Percentiles rank a stretch among this genome's conserved stretches.
Evolutionary conservation across 2,888 invertebrate genomes (phyloP).

Genomic region (Polyommatus iphigenia): DNA sequence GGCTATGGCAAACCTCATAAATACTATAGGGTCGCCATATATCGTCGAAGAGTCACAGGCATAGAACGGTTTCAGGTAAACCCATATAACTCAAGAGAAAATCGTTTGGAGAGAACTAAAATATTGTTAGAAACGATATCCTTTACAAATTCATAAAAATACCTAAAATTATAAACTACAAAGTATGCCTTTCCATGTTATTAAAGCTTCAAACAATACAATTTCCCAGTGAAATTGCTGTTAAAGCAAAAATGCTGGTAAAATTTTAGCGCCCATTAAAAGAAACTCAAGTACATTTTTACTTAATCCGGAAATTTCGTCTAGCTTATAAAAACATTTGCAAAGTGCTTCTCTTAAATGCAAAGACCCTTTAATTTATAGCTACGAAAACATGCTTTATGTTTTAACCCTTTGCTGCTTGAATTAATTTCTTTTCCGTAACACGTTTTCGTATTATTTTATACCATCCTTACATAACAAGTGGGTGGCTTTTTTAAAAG

Average conservation of each 20-base stretch:
- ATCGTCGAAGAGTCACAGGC: background rate
- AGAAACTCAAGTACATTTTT: constrained; percentile 13
- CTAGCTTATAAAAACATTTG: constrained; percentile 16
- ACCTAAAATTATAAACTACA: too few relatives aligned
- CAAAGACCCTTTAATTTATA: constrained; percentile 24
- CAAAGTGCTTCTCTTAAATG: constrained; percentile 20
- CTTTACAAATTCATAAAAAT: background rate
- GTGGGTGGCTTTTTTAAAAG: background rate
- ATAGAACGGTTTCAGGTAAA: background rate
- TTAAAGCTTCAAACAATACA: constrained; percentile 3
- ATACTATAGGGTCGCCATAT: background rate
- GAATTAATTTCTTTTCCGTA: background rate
- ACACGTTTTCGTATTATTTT: background rate
- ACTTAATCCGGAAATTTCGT: constrained; percentile 10
- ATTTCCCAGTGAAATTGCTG: background rate
- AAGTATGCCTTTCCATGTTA: background rate
- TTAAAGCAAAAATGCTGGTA: background rate
- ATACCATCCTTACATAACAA: background rate
- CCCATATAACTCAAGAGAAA: constrained; percentile 7
- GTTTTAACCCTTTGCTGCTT: constrained; percentile 15
- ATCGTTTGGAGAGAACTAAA: background rate
- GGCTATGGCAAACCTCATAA: background rate
- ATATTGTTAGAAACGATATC: background rate
- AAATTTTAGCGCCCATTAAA: constrained; percentile 16
- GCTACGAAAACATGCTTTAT: constrained; percentile 17